Percentiles rank a stretch among this genome's conserved stretches.
phyloP scores from a whole-genome alignment of 2,888 invertebrate genomes.

The Stegophylla sp. region DNA sequence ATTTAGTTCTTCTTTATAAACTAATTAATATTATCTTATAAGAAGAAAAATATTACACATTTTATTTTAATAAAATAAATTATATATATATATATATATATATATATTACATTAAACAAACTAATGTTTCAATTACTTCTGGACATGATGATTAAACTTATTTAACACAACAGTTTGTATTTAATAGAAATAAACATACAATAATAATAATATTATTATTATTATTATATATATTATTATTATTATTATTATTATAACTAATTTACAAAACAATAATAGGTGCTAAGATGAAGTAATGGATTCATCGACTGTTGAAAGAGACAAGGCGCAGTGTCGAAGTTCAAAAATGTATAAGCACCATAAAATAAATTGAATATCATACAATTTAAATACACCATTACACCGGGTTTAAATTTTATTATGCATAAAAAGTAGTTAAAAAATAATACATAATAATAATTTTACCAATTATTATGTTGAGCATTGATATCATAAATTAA shows the following conservation, averaged over 20 bases:
- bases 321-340: conserved; percentile 48
- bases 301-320: conserved; percentile 44
- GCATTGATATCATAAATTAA: background rate
- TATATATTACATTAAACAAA: too few species aligned
- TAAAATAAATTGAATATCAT: background rate
- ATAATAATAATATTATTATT: too few species aligned
- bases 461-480: background rate
- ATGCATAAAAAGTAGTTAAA: background rate
- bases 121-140: too few species aligned
- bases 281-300: conserved; percentile 52
- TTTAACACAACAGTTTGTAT: too few species aligned
- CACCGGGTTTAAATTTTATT: background rate
- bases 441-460: background rate
- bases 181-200: too few species aligned
- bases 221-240: background rate
- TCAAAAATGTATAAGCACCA: conserved; percentile 17
- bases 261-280: conserved; percentile 1
- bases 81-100: too few species aligned
- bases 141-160: too few species aligned
- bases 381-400: background rate
- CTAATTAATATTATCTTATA: too few species aligned
- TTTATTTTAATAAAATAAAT: too few species aligned
- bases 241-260: background rate
- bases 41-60: too few species aligned
- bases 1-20: too few species aligned